Evolutionary conservation across 2,888 invertebrate genomes (phyloP).

Genomic region (Lottia gigantea): DNA sequence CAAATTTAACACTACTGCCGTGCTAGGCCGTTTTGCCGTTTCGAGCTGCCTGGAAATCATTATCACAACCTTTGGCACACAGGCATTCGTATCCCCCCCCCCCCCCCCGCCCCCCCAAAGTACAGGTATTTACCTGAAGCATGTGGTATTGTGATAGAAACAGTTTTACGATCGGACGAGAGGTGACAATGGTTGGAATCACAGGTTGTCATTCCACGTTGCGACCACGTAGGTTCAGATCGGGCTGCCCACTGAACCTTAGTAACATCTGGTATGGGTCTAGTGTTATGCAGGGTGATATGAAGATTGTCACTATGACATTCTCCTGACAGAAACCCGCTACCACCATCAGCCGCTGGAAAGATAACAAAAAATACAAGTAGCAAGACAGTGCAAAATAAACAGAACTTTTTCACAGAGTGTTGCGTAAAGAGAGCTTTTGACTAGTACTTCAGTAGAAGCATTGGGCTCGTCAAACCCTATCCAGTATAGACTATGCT

Average conservation of each 20-base stretch:
- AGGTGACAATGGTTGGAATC: slow-evolving; percentile 36
- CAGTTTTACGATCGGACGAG: slow-evolving; percentile 37
- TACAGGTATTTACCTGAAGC: slow-evolving; percentile 48
- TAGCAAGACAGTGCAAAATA: too few species aligned
- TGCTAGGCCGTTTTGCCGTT: too few species aligned
- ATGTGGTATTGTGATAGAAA: slow-evolving; percentile 40
- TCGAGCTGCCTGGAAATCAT: too few species aligned
- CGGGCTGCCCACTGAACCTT: slow-evolving; percentile 43
- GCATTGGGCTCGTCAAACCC: too few species aligned
- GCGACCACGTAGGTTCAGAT: slow-evolving; percentile 25
- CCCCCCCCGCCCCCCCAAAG: too few species aligned
- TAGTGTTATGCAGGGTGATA: slow-evolving; percentile 46
- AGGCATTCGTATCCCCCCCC: too few species aligned
- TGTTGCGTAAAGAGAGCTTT: too few species aligned
- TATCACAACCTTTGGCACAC: too few species aligned
- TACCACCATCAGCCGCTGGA: slow-evolving; percentile 46
- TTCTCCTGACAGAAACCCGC: slow-evolving; percentile 42
- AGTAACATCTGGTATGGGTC: slow-evolving; percentile 36
- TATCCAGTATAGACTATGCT: too few species aligned
- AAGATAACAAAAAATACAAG: not conserved
- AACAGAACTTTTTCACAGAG: too few species aligned
- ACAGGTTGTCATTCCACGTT: slow-evolving; percentile 40
- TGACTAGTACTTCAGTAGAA: too few species aligned
- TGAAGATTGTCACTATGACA: slow-evolving; percentile 39
- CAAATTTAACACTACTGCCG: too few species aligned